Evolutionary conservation across 2,113 vertebrate species (phyloP).

Genomic region (Oostethus manadensis): DNA sequence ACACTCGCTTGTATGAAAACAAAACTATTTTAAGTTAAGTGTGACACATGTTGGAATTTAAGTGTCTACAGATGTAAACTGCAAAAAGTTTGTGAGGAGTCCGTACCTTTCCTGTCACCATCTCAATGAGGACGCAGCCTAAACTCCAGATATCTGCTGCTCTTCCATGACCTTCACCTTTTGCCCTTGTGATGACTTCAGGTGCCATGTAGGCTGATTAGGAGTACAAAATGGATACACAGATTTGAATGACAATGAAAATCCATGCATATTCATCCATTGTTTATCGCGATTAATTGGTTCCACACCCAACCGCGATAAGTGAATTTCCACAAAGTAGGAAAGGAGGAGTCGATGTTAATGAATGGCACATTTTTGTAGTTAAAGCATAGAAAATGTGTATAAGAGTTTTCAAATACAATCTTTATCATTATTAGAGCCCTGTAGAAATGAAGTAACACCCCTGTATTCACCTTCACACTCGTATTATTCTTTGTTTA

Average conservation of each 20-base stretch:
- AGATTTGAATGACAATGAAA: not conserved
- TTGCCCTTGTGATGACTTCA: conserved; percentile 97
- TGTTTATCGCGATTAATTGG: too few relatives aligned
- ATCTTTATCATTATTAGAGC: too few relatives aligned
- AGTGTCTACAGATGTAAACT: not conserved
- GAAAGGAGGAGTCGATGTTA: too few relatives aligned
- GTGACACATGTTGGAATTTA: not conserved
- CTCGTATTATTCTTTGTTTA: too few relatives aligned
- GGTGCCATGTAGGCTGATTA: conserved; percentile 93
- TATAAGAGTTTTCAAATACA: too few relatives aligned
- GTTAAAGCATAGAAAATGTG: too few relatives aligned
- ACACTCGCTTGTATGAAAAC: not conserved
- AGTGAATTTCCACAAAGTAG: too few relatives aligned
- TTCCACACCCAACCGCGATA: too few relatives aligned
- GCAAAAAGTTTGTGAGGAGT: not conserved
- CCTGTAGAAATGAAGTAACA: too few relatives aligned
- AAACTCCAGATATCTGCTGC: conserved; percentile 98
- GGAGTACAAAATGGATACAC: not conserved
- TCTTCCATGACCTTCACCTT: conserved; percentile 94
- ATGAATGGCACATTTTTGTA: too few relatives aligned
- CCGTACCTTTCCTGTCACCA: conserved; percentile 96
- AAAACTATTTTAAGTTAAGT: not conserved
- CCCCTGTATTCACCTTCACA: too few relatives aligned
- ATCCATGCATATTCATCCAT: too few relatives aligned
- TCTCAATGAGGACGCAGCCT: conserved; percentile 95